Base-by-base conservation (phyloP, 2,797 vertebrate genomes). In the Erpetoichthys calabaricus region DNA sequence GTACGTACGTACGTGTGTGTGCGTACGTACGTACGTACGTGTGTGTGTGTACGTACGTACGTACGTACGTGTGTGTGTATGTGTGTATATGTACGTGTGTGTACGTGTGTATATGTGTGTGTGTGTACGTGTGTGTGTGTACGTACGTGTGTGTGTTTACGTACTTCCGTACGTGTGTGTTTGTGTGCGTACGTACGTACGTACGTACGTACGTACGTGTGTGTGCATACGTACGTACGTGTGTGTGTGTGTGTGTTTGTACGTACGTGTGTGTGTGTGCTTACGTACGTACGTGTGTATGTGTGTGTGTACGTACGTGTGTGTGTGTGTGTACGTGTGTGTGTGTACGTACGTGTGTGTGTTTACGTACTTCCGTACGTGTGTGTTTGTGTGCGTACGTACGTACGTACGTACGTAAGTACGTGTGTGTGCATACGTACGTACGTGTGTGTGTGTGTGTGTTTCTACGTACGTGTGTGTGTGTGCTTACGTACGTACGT, bases 1-100 rank as follows among this genome's bases (percentile, higher is more conserved):
- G 72, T 70, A 66, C 60, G 47, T 65, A 66, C 64, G 69, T 68
- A 65, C 74, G 68, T 65, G 69, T 74, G 66, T 75, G 78, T 80
- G 76, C 76, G 74, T 68, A 73, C 55, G 69, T 75, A 71, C 75
- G 69, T 75, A 60, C 70, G 63, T 63, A 59, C 59, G 62, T 60
- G 57, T 63, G 59, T 60, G 44, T 57, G 64, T 67, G 65, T 63
- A 47, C 61, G 57, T 53, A 5, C 62, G 47, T 55, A 8, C 10
- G 1, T 51, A 47, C 10, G 53, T 41, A 49, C 50, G 45, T 10
- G 8, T 44, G 44, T 56, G 56, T 57, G 43, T 45, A 44, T 46
- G 59, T 53, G n/a, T 58, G 52, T 51, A 64, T 59, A 41, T 52
- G 7, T 9, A 49, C 44, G 42, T 59, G 52, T 55, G 58, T 59